Evolutionary conservation across 2,113 vertebrate species (phyloP).

Genomic region (Lophotis ruficrista): DNA sequence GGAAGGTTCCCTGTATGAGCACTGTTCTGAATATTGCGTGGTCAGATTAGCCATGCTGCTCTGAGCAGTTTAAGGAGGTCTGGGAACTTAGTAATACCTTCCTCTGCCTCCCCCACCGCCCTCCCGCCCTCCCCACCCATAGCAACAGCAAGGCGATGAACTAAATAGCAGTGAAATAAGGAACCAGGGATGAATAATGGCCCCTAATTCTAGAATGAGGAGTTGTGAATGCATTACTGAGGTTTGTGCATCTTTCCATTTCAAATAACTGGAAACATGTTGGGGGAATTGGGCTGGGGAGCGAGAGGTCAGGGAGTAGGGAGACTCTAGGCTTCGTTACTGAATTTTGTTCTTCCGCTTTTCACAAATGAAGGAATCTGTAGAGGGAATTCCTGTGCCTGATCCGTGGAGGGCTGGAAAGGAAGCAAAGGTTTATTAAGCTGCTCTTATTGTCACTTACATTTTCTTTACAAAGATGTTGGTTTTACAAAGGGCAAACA

Average conservation of each 20-base stretch:
- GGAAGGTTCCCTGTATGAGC: neutral
- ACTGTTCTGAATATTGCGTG: slow-evolving; percentile 46
- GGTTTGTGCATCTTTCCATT: slow-evolving; percentile 16
- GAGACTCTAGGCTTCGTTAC: neutral
- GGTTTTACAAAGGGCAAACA: neutral
- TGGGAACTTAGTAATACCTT: slow-evolving; percentile 48
- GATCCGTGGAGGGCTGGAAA: neutral
- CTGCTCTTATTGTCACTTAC: neutral
- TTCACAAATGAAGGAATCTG: neutral
- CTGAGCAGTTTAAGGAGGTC: slow-evolving; percentile 82
- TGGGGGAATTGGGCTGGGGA: neutral
- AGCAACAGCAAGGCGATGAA: neutral
- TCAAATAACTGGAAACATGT: neutral
- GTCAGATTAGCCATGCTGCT: slow-evolving; percentile 77
- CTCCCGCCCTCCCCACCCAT: neutral
- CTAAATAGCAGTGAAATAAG: neutral
- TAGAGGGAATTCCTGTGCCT: neutral
- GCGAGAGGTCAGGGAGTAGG: neutral
- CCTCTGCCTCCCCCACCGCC: neutral
- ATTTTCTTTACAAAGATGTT: neutral
- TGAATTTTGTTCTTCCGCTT: neutral
- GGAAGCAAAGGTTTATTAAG: neutral
- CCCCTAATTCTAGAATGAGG: neutral
- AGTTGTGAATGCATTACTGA: neutral
- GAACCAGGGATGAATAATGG: neutral